Base-by-base conservation (phyloP, 2,888 invertebrate genomes). In the Thyatira batis region DNA sequence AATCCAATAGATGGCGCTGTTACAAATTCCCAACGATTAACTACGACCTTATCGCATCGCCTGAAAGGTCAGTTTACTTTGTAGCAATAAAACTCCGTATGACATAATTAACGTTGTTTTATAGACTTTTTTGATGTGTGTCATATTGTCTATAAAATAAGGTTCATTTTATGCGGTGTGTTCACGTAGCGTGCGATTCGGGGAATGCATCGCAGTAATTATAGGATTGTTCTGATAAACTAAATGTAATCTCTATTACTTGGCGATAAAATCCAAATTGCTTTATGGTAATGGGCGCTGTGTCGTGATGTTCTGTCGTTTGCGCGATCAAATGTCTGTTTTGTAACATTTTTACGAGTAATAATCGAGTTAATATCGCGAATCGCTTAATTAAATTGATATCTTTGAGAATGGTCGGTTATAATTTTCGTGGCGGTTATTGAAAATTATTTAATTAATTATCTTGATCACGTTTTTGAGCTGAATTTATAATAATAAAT, bases 371-470 rank as follows among this genome's bases (percentile, higher is more conserved):
- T 87, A 88, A 89, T 89, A 89, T 89, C 78, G 86, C 81, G 78
- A 81, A 88, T 87, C 89, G 78, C 83, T 89, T 89, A 88, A 90
- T 90, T 89, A 87, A 88, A 89, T 88, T 86, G 88, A 86, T 87
- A 83, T 76, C 71, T 73, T 73, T 72, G 67, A 64, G 71, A 73
- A 69, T 67, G 69, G 67, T 57, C 63, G 58, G 46, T 51, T 50
- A 54, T 53, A 48, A 43, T n/a, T n/a, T n/a, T n/a, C n/a, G n/a
- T 68, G 67, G 60, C 62, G 67, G 69, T 73, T 66, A 70, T 71
- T 60, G 58, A 56, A 70, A 66, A 57, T 67, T 66, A 69, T 68
- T 65, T 65, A 54, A 55, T 50, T 33, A 49, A 30, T 33, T 0
- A 3, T 20, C 0, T 20, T 30, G 25, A 23, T 5, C 17, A 23